A percentile compares a stretch with the other conserved stretches of the same genome.
Evolutionary conservation across 1,140 invertebrate species (phyloP).

Genomic region (Octopus bimaculoides): DNA sequence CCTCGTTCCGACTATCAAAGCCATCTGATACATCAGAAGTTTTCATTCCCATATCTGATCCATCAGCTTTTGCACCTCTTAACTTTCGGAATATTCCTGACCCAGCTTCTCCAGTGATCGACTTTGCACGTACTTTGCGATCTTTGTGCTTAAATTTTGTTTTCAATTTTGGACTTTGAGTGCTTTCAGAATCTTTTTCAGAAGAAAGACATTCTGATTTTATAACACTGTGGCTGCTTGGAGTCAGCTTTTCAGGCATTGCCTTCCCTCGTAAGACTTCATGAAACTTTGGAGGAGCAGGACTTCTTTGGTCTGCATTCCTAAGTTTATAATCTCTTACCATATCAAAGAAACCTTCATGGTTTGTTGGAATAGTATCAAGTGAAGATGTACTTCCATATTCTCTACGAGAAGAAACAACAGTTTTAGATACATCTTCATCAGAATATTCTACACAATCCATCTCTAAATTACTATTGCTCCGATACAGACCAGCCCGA

Average conservation of each 20-base stretch:
- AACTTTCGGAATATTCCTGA: slow-evolving; percentile 55
- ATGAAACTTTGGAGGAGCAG: slow-evolving; percentile 60
- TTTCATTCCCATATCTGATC: slow-evolving; percentile 35
- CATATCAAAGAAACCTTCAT: slow-evolving; percentile 76
- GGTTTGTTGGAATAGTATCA: slow-evolving; percentile 63
- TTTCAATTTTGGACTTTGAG: slow-evolving; percentile 70
- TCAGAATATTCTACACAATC: slow-evolving; percentile 59
- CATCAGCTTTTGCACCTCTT: slow-evolving; percentile 44
- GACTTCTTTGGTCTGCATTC: slow-evolving; percentile 66
- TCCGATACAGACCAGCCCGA: slow-evolving; percentile 59
- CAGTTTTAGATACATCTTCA: slow-evolving; percentile 34
- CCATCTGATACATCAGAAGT: slow-evolving; percentile 32
- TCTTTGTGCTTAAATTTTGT: slow-evolving; percentile 54
- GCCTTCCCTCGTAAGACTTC: slow-evolving; percentile 63
- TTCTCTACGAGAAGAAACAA: slow-evolving; percentile 55
- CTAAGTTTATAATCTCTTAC: slow-evolving; percentile 67
- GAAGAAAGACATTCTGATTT: slow-evolving; percentile 31
- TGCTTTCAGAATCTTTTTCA: slow-evolving; percentile 43
- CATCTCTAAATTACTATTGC: slow-evolving; percentile 70
- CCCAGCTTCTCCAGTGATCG: slow-evolving; percentile 48
- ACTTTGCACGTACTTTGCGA: slow-evolving; percentile 47
- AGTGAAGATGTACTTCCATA: slow-evolving; percentile 70
- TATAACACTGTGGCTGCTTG: slow-evolving; percentile 31
- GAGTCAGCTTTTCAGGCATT: slow-evolving; percentile 20
- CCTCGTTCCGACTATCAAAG: slow-evolving; percentile 51